These are phyloP conservation scores for Heliocidaris tuberculata DNA, from an alignment of 35 echinoderm and acorn worm species.

Conservation along the genomic window DNA sequence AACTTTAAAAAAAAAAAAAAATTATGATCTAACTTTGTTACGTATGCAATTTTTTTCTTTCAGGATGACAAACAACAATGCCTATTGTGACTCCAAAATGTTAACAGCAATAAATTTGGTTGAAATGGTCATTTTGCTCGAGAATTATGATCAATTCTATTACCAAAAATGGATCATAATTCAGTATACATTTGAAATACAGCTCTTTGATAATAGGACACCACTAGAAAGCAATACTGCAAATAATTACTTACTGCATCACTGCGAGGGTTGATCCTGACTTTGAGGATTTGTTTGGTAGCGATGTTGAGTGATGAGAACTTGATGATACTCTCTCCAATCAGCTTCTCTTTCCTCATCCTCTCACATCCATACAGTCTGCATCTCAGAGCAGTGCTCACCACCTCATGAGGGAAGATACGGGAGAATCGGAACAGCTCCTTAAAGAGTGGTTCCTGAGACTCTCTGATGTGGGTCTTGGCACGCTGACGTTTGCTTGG, in stretches of 20 bases:
- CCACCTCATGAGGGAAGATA: slow-evolving; percentile 90
- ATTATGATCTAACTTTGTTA: too few species aligned
- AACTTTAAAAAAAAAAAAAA: too few species aligned
- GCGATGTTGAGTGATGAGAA: slow-evolving; percentile 84
- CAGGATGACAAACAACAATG: too few species aligned
- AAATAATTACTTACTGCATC: slow-evolving; percentile 59
- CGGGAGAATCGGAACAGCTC: slow-evolving; percentile 95
- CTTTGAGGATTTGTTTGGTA: slow-evolving; percentile 65
- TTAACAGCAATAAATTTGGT: too few species aligned
- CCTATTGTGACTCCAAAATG: too few species aligned
- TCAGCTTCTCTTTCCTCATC: slow-evolving; percentile 89
- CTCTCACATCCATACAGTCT: slow-evolving; percentile 85
- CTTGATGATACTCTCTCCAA: slow-evolving; percentile 91
- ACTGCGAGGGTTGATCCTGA: slow-evolving; percentile 76
- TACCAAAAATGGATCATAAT: too few species aligned
- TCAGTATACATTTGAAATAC: too few species aligned
- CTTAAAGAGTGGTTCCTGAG: slow-evolving; percentile 80
- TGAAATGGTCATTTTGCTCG: too few species aligned
- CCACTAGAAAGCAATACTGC: too few species aligned
- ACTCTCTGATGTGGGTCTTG: slow-evolving; percentile 92
- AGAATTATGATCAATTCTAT: too few species aligned
- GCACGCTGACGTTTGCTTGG: slow-evolving; percentile 85
- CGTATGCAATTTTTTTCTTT: too few species aligned
- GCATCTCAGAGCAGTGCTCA: slow-evolving; percentile 69
- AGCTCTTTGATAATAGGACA: too few species aligned